phyloP scores from a whole-genome alignment of 2,113 vertebrate genomes.

The Ammodytes dubius region DNA sequence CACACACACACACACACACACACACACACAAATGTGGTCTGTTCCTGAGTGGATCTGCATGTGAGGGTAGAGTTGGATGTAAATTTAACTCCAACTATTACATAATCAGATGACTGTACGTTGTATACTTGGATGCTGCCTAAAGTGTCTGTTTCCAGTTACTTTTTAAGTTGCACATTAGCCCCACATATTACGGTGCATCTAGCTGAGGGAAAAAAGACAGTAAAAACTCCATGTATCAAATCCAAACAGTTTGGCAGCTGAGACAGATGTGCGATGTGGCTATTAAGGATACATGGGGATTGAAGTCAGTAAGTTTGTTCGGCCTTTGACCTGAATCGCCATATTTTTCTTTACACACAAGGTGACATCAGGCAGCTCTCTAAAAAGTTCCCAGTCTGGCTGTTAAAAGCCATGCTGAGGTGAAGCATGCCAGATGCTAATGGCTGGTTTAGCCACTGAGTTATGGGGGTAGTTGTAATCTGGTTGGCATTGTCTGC shows the following conservation, averaged over 20 bases:
- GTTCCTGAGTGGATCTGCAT: constrained; percentile 24
- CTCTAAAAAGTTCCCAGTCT: constrained; percentile 52
- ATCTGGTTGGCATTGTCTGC: constrained; percentile 66
- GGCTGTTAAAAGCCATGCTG: constrained; percentile 55
- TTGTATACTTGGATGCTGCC: constrained; percentile 33
- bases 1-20: constrained; percentile 13
- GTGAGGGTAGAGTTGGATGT: constrained; percentile 22
- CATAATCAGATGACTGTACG: constrained; percentile 46
- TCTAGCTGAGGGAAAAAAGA: constrained; percentile 10
- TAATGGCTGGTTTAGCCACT: constrained; percentile 58
- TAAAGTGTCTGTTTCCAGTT: constrained; percentile 46
- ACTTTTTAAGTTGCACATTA: constrained; percentile 26
- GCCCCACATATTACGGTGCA: background rate
- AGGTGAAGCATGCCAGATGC: constrained; percentile 57
- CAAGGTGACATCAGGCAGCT: constrained; percentile 54
- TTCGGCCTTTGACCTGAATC: constrained; percentile 50
- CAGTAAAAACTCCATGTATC: background rate
- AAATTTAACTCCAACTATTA: constrained; percentile 53
- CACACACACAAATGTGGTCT: constrained; percentile 17
- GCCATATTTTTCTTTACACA: constrained; percentile 38
- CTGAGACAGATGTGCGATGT: constrained; percentile 25
- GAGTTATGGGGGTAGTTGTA: constrained; percentile 68
- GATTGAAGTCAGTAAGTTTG: constrained; percentile 37
- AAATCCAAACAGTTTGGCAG: background rate
- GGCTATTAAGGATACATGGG: constrained; percentile 11